Evolutionary conservation across 1,140 invertebrate species (phyloP).

Genomic region (Trichonephila clavata): DNA sequence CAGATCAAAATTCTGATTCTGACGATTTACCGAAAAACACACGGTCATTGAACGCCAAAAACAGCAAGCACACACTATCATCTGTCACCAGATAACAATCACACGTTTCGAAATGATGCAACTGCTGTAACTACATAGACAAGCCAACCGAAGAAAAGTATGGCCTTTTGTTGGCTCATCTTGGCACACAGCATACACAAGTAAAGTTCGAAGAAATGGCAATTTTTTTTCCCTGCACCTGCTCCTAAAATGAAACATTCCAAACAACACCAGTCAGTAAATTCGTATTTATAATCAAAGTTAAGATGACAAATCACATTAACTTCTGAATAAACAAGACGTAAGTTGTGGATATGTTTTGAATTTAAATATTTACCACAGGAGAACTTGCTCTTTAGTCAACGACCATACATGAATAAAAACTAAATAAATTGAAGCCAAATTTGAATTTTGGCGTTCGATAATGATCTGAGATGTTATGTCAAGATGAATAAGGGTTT

Average conservation of each 20-base stretch:
- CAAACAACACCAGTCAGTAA: background rate
- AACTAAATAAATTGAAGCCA: too few relatives aligned
- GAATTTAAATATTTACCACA: too few relatives aligned
- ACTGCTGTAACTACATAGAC: slow-evolving; percentile 25
- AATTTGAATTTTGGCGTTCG: too few relatives aligned
- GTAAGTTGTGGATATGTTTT: too few relatives aligned
- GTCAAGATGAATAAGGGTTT: too few relatives aligned
- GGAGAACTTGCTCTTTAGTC: too few relatives aligned
- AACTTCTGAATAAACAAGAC: background rate
- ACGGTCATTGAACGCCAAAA: background rate
- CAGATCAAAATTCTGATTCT: background rate
- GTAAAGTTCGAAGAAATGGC: background rate
- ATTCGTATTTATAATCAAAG: background rate
- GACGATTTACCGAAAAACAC: background rate
- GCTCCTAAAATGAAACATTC: background rate
- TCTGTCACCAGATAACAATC: slow-evolving; percentile 20
- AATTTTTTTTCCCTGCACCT: slow-evolving; percentile 13
- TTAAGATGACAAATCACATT: background rate
- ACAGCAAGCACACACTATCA: background rate
- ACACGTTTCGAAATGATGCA: background rate
- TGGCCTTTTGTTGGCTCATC: slow-evolving; percentile 9
- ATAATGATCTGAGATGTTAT: too few relatives aligned
- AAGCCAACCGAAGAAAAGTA: slow-evolving; percentile 3
- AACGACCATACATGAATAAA: too few relatives aligned
- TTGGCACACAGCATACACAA: background rate